Conservation (phyloP, 1,140 invertebrate species). For the Penaeus japonicus region DNA sequence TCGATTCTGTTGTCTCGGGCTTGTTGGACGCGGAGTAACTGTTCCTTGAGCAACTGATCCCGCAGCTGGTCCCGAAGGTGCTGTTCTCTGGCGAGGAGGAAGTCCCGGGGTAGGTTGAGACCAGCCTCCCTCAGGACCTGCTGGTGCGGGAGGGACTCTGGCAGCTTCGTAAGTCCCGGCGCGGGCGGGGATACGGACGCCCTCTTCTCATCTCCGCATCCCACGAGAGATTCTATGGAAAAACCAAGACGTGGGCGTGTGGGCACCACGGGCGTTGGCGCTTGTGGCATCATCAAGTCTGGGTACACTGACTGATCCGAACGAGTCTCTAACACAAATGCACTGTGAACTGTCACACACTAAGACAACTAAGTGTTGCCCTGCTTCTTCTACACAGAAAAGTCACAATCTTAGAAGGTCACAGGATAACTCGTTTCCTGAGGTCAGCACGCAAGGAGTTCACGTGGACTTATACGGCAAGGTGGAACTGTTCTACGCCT, state of each 20-base stretch:
- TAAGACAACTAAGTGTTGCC: not conserved
- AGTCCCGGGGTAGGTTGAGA: slow-evolving; percentile 26
- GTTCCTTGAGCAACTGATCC: slow-evolving; percentile 43
- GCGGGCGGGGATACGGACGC: slow-evolving; percentile 24
- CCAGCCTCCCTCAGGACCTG: not conserved
- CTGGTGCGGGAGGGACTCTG: slow-evolving; percentile 34
- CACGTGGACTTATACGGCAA: slow-evolving; percentile 55
- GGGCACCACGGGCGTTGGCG: slow-evolving; percentile 49
- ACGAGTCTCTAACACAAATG: not conserved
- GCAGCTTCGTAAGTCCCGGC: slow-evolving; percentile 31
- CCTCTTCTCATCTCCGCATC: slow-evolving; percentile 45
- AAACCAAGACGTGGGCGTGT: slow-evolving; percentile 52
- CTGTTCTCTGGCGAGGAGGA: slow-evolving; percentile 32
- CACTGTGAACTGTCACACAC: not conserved
- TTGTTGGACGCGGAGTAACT: slow-evolving; percentile 36
- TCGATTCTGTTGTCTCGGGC: not conserved
- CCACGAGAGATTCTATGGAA: slow-evolving; percentile 49
- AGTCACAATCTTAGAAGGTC: not conserved
- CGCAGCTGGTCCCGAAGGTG: slow-evolving; percentile 36
- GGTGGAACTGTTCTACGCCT: slow-evolving; percentile 37
- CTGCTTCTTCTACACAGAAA: not conserved
- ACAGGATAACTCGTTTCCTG: slow-evolving; percentile 11
- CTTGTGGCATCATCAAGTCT: slow-evolving; percentile 53
- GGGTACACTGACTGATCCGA: not conserved
- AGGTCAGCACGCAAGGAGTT: slow-evolving; percentile 40